A percentile compares a stretch with the other conserved stretches of the same genome.
phyloP scores from a whole-genome alignment of 1,140 invertebrate species.

The Formica exsecta region DNA sequence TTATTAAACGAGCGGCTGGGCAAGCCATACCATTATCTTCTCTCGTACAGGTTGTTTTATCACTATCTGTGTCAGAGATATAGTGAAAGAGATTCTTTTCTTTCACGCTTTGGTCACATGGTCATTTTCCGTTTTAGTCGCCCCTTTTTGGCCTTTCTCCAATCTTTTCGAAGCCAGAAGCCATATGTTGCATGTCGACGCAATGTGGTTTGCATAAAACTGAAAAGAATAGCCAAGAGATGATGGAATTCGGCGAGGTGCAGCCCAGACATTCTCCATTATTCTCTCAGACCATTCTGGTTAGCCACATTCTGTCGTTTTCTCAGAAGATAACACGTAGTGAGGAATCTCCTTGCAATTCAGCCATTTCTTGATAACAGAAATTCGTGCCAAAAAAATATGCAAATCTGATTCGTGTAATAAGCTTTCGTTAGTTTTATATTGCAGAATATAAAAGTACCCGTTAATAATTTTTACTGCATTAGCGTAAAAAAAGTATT shows the following conservation, averaged over 20 bases:
- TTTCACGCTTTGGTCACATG: constrained; percentile 14
- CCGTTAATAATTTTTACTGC: neutral
- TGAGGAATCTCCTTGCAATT: constrained; percentile 13
- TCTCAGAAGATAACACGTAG: constrained; percentile 5
- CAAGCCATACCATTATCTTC: constrained; percentile 34
- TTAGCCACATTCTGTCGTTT: constrained; percentile 5
- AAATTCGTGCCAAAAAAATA: neutral
- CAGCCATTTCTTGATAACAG: neutral
- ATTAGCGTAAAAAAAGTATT: neutral
- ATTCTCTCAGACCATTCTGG: constrained; percentile 8
- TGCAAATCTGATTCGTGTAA: neutral
- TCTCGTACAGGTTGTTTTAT: constrained; percentile 11
- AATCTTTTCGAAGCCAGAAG: constrained; percentile 29
- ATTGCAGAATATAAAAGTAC: neutral
- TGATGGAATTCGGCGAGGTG: constrained; percentile 39
- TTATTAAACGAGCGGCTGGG: constrained; percentile 17
- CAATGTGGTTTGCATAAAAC: constrained; percentile 46
- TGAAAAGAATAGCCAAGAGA: neutral
- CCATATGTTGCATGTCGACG: constrained; percentile 19
- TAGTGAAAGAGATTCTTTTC: constrained; percentile 15
- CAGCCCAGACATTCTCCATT: neutral
- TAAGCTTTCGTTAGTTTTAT: neutral
- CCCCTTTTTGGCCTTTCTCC: constrained; percentile 27
- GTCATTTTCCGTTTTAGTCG: constrained; percentile 16
- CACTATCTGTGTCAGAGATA: constrained; percentile 26